phyloP scores from a whole-genome alignment of 2,888 invertebrate species.

The Dolichomitus sp. region DNA sequence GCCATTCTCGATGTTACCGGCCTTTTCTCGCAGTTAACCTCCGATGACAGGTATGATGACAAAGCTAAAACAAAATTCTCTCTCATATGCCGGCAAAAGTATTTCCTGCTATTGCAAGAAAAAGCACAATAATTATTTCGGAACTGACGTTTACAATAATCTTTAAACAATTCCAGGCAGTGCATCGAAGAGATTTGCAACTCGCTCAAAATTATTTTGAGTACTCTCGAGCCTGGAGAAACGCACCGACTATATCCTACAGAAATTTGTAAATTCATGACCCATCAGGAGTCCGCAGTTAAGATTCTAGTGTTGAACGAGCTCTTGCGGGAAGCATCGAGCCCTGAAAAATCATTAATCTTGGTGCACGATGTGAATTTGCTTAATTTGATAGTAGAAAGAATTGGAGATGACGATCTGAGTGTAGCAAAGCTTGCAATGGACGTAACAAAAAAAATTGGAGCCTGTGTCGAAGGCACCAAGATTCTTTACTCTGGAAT shows the following conservation, averaged over 20 bases:
- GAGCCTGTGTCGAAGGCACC: conserved; percentile 85
- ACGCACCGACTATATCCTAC: conserved; percentile 75
- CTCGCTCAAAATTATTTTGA: conserved; percentile 72
- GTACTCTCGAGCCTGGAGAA: conserved; percentile 74
- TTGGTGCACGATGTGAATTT: conserved; percentile 87
- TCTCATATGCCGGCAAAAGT: neutral
- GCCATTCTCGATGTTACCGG: conserved; percentile 73
- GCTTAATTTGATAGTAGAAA: conserved; percentile 88
- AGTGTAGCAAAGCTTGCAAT: conserved; percentile 89
- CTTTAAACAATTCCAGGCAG: conserved; percentile 71
- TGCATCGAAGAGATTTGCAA: conserved; percentile 76
- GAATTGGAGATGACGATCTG: conserved; percentile 88
- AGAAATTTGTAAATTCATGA: conserved; percentile 74
- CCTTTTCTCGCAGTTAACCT: conserved; percentile 79
- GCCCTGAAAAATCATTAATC: conserved; percentile 81
- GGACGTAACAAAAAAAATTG: conserved; percentile 87
- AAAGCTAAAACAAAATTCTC: conserved; percentile 59
- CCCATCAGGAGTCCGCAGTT: conserved; percentile 72
- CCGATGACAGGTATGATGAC: conserved; percentile 79
- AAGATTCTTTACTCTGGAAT: conserved; percentile 87
- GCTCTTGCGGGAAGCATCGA: conserved; percentile 69
- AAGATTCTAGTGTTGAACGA: conserved; percentile 77
- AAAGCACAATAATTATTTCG: neutral
- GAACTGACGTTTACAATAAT: neutral
- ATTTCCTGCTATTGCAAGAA: no score